Conservation (phyloP, 1,140 invertebrate species). For the Drosophila subpulchrella region DNA sequence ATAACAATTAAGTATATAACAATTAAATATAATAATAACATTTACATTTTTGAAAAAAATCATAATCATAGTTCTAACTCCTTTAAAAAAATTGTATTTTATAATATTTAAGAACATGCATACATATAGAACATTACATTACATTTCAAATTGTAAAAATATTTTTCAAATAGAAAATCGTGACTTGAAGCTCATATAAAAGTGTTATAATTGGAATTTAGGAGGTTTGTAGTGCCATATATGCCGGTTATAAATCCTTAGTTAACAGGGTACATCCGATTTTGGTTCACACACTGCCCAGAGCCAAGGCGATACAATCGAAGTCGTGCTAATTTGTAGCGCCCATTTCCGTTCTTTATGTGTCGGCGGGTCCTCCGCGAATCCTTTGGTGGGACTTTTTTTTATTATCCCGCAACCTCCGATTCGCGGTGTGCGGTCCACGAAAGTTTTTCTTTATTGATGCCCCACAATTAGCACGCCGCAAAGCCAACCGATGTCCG, state of each 20-base stretch:
- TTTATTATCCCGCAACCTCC: conserved; percentile 8
- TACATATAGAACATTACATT: too few species aligned
- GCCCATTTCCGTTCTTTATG: conserved; percentile 76
- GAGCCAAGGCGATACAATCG: conserved; percentile 16
- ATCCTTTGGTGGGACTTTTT: conserved; percentile 21
- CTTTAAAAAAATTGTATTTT: too few species aligned
- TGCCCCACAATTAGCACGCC: conserved; percentile 69
- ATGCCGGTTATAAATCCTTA: background rate
- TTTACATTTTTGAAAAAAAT: too few species aligned
- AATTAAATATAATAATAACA: too few species aligned
- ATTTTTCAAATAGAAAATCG: too few species aligned
- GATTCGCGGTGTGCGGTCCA: conserved; percentile 54
- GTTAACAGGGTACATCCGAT: conserved; percentile 22
- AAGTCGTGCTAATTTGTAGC: conserved; percentile 70
- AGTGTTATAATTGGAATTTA: background rate
- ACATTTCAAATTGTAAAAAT: too few species aligned
- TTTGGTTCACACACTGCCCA: conserved; percentile 54
- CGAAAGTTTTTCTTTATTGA: conserved; percentile 55
- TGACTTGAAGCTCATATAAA: too few species aligned
- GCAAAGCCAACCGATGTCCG: conserved; percentile 29
- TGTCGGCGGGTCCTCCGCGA: conserved; percentile 12
- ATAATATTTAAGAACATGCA: too few species aligned
- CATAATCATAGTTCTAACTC: too few species aligned
- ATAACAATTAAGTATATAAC: too few species aligned
- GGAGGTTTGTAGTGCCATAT: background rate